Conservation (phyloP, 2,113 vertebrate species). For the Lycaon pictus region DNA sequence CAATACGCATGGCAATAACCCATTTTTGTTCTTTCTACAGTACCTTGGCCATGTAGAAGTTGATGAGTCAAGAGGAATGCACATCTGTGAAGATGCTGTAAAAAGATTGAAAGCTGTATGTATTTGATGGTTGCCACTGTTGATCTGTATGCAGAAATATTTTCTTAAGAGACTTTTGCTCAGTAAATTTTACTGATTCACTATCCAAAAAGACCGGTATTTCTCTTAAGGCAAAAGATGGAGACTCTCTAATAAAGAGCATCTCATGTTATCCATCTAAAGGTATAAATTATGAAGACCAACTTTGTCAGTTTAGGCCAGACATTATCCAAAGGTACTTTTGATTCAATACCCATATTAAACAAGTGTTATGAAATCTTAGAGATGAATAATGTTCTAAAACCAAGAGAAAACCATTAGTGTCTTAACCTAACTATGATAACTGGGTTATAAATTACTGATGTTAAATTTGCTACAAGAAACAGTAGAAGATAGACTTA, state of each 20-base stretch:
- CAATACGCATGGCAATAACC: neutral
- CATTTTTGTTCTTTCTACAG: conserved; percentile 84
- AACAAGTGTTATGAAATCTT: conserved; percentile 47
- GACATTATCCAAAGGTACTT: conserved; percentile 12
- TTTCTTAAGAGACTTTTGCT: conserved; percentile 57
- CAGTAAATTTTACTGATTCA: neutral
- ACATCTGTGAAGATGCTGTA: conserved; percentile 99
- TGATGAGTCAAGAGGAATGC: conserved; percentile 99
- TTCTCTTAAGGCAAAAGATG: conserved; percentile 71
- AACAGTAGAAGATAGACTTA: conserved; percentile 1
- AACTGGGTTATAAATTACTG: conserved; percentile 39
- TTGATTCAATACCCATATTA: conserved; percentile 25
- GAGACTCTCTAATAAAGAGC: conserved; percentile 59
- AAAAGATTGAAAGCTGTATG: conserved; percentile 99
- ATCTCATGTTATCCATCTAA: neutral
- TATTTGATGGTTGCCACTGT: conserved; percentile 82
- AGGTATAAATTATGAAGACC: conserved; percentile 13
- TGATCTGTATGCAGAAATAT: conserved; percentile 60
- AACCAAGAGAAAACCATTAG: conserved; percentile 31
- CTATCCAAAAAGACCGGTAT: conserved; percentile 60
- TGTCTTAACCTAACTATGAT: conserved; percentile 42
- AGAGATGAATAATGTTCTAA: conserved; percentile 50
- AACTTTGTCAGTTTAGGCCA: conserved; percentile 29
- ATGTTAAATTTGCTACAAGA: conserved; percentile 55
- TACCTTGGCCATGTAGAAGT: conserved; percentile 99